Conservation (phyloP, 2,113 vertebrate genomes). For the Pituophis catenifer region DNA sequence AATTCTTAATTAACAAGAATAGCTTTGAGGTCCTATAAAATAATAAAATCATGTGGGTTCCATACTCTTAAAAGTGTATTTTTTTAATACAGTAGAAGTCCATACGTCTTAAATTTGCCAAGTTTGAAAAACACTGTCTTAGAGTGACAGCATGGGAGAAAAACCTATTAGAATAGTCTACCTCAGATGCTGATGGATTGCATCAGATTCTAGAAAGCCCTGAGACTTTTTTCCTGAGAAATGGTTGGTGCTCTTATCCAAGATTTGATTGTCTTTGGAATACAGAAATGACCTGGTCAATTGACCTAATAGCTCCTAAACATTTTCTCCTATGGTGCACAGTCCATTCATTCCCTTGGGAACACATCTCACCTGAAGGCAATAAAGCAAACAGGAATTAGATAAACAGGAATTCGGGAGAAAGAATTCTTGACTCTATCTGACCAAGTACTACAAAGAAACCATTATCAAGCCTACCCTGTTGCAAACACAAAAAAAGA, state of each 20-base stretch:
- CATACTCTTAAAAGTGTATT: neutral
- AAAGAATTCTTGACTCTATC: neutral
- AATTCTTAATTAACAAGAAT: neutral
- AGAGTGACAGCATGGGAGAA: neutral
- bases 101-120: neutral
- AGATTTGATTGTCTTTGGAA: neutral
- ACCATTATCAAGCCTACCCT: neutral
- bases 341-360: neutral
- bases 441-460: neutral
- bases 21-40: neutral
- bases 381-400: neutral
- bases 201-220: neutral
- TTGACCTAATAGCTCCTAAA: neutral
- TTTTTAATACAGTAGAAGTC: neutral
- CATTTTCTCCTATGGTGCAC: neutral
- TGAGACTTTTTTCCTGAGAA: neutral
- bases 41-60: neutral
- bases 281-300: neutral
- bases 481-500: neutral
- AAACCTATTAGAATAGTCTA: neutral
- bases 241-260: neutral
- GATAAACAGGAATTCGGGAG: neutral
- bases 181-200: neutral
- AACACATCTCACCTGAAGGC: neutral
- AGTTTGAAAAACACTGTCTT: neutral